These are phyloP conservation scores for Zonotrichia albicollis DNA, from an alignment of 2,797 vertebrate species.

Conservation along the genomic window DNA sequence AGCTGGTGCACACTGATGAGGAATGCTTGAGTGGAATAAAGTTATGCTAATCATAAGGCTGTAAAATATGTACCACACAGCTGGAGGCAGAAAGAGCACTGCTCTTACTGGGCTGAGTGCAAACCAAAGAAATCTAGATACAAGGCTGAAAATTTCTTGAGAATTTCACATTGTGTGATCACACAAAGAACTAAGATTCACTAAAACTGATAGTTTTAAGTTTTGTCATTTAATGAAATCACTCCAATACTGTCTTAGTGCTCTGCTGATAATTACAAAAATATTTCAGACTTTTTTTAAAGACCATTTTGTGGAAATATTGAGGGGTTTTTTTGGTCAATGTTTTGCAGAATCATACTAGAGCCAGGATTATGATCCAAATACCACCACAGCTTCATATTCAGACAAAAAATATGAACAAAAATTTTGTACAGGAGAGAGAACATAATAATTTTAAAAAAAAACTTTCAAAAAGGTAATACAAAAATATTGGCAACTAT, in stretches of 20 bases:
- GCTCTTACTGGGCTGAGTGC: not conserved
- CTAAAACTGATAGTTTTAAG: not conserved
- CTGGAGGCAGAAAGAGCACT: not conserved
- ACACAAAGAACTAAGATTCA: not conserved
- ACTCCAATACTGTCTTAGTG: not conserved
- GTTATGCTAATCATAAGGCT: conserved; percentile 24
- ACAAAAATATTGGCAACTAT: not conserved
- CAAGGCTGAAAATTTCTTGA: not conserved
- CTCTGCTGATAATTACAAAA: not conserved
- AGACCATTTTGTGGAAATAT: not conserved
- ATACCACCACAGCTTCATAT: not conserved
- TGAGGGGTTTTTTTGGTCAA: fast-evolving
- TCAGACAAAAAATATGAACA: not conserved
- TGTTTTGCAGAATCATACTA: not conserved
- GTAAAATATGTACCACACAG: not conserved
- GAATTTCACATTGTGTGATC: not conserved
- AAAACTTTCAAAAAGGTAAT: not conserved
- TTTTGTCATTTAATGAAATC: not conserved
- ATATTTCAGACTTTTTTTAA: not conserved
- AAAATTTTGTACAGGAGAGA: not conserved
- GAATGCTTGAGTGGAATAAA: conserved; percentile 22
- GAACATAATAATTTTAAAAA: not conserved
- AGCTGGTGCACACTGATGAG: not conserved
- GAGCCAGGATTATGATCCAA: not conserved
- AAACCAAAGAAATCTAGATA: not conserved